A percentile compares a stretch with the other conserved stretches of the same genome.
Conservation (phyloP, 2,113 vertebrate genomes). For the Gasterosteus nipponicus region DNA sequence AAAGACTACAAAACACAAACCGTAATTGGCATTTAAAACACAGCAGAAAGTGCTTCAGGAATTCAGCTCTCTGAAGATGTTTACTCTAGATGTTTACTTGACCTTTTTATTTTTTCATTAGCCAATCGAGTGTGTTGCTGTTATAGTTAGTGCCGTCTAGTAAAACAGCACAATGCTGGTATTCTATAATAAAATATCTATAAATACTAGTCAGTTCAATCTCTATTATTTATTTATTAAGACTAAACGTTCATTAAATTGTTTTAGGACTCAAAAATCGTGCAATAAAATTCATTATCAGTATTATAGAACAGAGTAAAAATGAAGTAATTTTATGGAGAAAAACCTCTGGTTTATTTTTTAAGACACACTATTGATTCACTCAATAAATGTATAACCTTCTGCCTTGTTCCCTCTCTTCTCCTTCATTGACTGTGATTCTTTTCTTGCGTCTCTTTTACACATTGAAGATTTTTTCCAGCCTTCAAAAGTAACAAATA, state of each 20-base stretch:
- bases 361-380: neutral
- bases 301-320: neutral
- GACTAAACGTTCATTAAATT: neutral
- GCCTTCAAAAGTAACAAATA: too few relatives aligned
- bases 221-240: neutral
- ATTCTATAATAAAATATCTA: neutral
- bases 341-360: neutral
- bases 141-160: neutral
- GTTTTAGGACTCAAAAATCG: neutral
- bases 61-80: neutral
- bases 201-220: neutral
- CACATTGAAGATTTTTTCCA: neutral
- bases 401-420: neutral
- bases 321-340: neutral
- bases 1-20: slow-evolving; percentile 17
- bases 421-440: neutral
- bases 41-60: neutral
- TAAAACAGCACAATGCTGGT: neutral
- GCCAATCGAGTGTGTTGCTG: neutral
- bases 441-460: neutral
- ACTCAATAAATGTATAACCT: neutral
- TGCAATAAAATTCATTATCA: neutral
- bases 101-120: neutral
- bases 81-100: neutral
- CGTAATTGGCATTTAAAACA: slow-evolving; percentile 1